Evolutionary conservation across 2,888 invertebrate genomes (phyloP).

Genomic region (Drosophila mimetica): DNA sequence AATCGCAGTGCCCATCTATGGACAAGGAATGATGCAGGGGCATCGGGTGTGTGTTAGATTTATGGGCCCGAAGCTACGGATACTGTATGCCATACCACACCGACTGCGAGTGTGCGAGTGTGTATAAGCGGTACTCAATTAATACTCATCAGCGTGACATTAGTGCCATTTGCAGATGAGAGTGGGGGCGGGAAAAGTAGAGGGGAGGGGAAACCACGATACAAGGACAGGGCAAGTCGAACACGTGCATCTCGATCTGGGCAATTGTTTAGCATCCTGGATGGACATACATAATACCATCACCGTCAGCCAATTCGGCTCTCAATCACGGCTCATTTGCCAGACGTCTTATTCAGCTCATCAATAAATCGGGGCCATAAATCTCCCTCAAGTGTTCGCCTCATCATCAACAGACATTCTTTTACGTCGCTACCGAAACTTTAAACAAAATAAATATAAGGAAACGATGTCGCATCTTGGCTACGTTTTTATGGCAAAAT

Average conservation of each 20-base stretch:
- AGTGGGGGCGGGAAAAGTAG: constrained; percentile 22
- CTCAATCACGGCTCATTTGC: constrained; percentile 58
- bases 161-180: constrained; percentile 71
- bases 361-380: constrained; percentile 62
- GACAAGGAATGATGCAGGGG: constrained; percentile 19
- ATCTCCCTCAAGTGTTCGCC: constrained; percentile 44
- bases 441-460: constrained; percentile 56
- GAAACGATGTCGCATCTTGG: constrained; percentile 33
- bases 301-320: constrained; percentile 37
- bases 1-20: constrained; percentile 15
- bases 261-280: constrained; percentile 34
- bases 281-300: not conserved
- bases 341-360: constrained; percentile 35
- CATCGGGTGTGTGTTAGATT: constrained; percentile 56
- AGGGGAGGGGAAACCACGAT: constrained; percentile 44
- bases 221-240: constrained; percentile 62
- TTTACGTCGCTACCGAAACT: constrained; percentile 37
- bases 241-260: constrained; percentile 68
- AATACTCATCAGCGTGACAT: constrained; percentile 80
- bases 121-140: constrained; percentile 70
- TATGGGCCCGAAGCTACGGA: constrained; percentile 59
- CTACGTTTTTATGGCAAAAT: constrained; percentile 22
- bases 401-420: constrained; percentile 34
- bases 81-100: constrained; percentile 18
- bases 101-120: constrained; percentile 16